Evolutionary conservation across 2,888 invertebrate genomes (phyloP), one percentile per base, ranked within the genome.

Genomic region (Ormyrus rosae): DNA sequence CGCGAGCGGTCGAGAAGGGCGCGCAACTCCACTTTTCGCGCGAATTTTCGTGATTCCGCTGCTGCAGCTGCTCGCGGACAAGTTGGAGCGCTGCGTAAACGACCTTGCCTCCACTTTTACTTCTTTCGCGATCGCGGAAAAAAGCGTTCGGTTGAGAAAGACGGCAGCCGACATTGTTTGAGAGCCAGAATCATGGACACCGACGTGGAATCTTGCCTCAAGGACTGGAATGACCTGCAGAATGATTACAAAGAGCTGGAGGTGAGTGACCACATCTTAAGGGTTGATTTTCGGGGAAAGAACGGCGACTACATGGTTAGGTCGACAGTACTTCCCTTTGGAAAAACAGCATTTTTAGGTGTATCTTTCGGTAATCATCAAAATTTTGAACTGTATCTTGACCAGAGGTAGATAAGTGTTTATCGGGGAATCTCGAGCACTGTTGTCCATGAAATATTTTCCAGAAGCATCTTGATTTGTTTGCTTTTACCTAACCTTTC

Each of bases 241-340:
- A 92, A 92, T 64, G 97, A 97, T 89, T 97, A 94, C 90, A 95
- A 95, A 90, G 94, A 94, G 82, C 92, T 97, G 82, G 96, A 97
- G 94, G 97, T 97, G 92, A 90, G 90, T 63, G 6, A 6, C 5
- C 46, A 0, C 7, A 63, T 63, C 46, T 63, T n/a, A 50, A 11
- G 4, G 46, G 9, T 63, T 63, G 45, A 6, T 53, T 5, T 46
- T 11, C 45, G 34, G 50, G 48, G 61, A 61, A 10, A 34, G 2
- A 34, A 34, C 34, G 34, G 34, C 34, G 34, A 3, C 3, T 34
- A 3, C 10, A 48, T 51, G 68, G 73, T 79, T 79, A 69, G 63
- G 69, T 63, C 9, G 60, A 2, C 7, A 6, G 34, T 3, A 34
- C 34, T 34, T 34, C 34, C 34, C 34, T 34, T 34, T 34, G 34